Percentiles rank a stretch among this genome's conserved stretches.
Conservation (phyloP, 2,888 invertebrate species). For the Osmoderma eremita region DNA sequence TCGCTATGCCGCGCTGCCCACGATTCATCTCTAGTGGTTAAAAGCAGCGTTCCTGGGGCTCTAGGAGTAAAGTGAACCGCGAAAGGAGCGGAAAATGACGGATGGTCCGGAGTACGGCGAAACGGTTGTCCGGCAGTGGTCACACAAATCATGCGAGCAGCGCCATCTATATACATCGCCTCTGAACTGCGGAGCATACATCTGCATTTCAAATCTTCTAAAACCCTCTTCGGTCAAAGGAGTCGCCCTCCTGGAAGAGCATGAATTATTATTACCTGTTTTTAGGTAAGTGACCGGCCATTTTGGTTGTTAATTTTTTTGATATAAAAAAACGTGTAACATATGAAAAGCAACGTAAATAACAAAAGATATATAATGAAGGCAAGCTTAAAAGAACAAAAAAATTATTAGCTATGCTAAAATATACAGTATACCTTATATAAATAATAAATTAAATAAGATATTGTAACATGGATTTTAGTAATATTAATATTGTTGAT, state of each 20-base stretch:
- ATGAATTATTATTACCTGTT: neutral
- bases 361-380: no score
- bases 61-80: conserved; percentile 45
- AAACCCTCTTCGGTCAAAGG: conserved; percentile 28
- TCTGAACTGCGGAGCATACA: conserved; percentile 57
- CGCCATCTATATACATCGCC: conserved; percentile 61
- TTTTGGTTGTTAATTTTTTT: no score
- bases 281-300: no score
- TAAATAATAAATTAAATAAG: no score
- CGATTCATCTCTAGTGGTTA: conserved; percentile 27
- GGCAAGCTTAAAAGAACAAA: no score
- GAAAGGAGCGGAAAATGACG: conserved; percentile 45
- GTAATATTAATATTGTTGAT: no score
- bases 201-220: conserved; percentile 60
- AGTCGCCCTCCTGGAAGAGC: neutral
- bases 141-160: conserved; percentile 61
- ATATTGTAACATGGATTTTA: no score
- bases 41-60: conserved; percentile 15
- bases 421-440: no score
- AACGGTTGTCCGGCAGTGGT: conserved; percentile 58
- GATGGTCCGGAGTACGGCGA: conserved; percentile 42
- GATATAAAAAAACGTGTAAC: no score
- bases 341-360: no score
- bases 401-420: no score
- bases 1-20: conserved; percentile 9